Evolutionary conservation across 64 coral and sea anemone species (phyloP), one percentile per base, ranked within the genome.

Genomic region (Dendronephthya gigantea): DNA sequence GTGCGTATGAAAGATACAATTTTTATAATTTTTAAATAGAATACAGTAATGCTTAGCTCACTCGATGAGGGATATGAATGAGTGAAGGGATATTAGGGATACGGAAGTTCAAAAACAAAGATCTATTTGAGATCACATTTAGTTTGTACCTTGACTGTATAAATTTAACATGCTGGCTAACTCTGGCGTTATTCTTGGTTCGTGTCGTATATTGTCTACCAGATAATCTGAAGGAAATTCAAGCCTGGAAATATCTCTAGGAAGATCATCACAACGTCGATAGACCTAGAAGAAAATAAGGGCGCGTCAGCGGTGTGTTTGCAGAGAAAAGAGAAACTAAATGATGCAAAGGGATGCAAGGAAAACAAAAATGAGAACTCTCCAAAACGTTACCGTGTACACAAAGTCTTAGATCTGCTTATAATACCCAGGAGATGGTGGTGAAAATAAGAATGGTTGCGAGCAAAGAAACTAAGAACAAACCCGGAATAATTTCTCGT

Each of bases 401-500:
- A 74, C 11, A 74, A 74, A 1, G 22, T 13, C 30, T 19, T 19
- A n/a, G n/a, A n/a, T n/a, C n/a, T n/a, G n/a, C n/a, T n/a, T n/a
- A n/a, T n/a, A n/a, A n/a, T n/a, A n/a, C n/a, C n/a, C n/a, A n/a
- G n/a, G n/a, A n/a, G n/a, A n/a, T n/a, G n/a, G n/a, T n/a, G n/a
- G n/a, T n/a, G n/a, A 45, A 45, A 45, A 6, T 45, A 11, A 45
- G 41, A 45, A 6, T 45, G 41, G 41, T 45, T 45, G 41, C 0
- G 6, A 79, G 36, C 69, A 79, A 36, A 79, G 7, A 83, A 37
- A 11, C 38, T 11, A 16, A 9, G 17, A 84, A 75, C 92, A 85
- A 66, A 98, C 95, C 87, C 95, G 90, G 47, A 98, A 98, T 12
- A 98, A 72, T 84, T 87, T 91, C 29, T 93, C 92, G 34, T 98